Evolutionary conservation across 2,113 vertebrate species (phyloP), one percentile per base, ranked within the genome.

Genomic region (Coryphaenoides rupestris): DNA sequence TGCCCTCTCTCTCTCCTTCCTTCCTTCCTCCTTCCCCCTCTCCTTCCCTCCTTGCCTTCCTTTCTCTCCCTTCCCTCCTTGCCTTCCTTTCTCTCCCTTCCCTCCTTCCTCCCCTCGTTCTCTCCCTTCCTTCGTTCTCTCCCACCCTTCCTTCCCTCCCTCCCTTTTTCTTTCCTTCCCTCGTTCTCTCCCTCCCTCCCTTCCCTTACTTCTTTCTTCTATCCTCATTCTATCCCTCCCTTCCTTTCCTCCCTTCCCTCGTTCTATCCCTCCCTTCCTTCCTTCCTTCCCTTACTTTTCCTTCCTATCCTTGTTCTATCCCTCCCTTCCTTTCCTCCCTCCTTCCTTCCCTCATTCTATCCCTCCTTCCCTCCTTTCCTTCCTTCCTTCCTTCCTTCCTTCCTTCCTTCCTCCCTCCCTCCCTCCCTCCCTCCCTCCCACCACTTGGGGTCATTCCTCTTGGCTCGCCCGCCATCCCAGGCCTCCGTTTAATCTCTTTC

Each of bases 281-380:
- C 3, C 17, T 21, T 5, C 52, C 52, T 19, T 21, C 5, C n/a
- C n/a, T n/a, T n/a, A n/a, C n/a, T n/a, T n/a, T n/a, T n/a, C n/a
- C n/a, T n/a, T 62, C 58, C 53, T 22, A 21, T 21, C 53, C 24
- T 50, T 4, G 6, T 1, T 1, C 0, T 7, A 12, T 53, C 59
- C 26, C 17, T 57, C 50, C 12, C 22, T 4, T 3, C 16, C 3
- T n/a, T 21, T 5, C 52, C 52, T 19, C 12, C 5, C n/a, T 62
- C 53, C 19, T 24, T 21, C 53, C 24, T 50, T 4, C n/a, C 28
- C 52, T 5, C 54, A 72, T 5, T 45, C 0, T 5, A 14, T 50
- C 55, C 55, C 45, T 56, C 21, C 15, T 21, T 72, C 12, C 15
- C 49, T 16, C 3, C 62, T 62, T 54, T 15, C 16, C 21, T 57